A percentile compares a stretch with the other conserved stretches of the same genome.
These are phyloP conservation scores for Physocephala rufipes DNA, from an alignment of 2,888 invertebrate genomes.

Conservation along the genomic window DNA sequence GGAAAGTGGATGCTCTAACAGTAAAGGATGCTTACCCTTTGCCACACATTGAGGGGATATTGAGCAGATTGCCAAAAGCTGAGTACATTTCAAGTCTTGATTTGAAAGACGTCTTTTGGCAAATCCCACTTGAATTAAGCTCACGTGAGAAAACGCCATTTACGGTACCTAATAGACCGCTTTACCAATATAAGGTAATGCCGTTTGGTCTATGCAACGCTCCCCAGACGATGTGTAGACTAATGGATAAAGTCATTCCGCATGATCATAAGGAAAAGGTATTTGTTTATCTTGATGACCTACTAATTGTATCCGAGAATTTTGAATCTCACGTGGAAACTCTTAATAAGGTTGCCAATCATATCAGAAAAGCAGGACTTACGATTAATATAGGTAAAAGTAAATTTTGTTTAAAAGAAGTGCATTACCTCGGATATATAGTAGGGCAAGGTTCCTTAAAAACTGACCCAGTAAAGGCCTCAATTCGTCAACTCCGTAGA, in stretches of 20 bases:
- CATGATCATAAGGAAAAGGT: neutral
- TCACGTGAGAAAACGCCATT: conserved; percentile 4
- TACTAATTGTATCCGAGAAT: neutral
- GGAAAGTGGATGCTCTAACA: neutral
- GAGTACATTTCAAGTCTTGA: conserved; percentile 15
- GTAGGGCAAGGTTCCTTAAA: neutral
- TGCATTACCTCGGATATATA: conserved; percentile 14
- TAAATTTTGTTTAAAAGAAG: conserved; percentile 1
- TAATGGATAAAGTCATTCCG: conserved; percentile 7
- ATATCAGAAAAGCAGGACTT: neutral
- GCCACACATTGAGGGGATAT: neutral
- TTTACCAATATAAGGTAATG: conserved; percentile 17
- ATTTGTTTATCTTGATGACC: conserved; percentile 8
- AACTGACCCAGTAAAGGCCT: conserved; percentile 1
- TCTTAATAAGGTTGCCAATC: neutral
- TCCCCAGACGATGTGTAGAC: neutral
- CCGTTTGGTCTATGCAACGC: conserved; percentile 13
- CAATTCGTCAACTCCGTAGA: neutral
- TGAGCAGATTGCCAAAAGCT: conserved; percentile 1
- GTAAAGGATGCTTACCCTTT: neutral
- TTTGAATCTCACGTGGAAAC: neutral
- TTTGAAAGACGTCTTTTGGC: conserved; percentile 30
- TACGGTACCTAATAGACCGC: conserved; percentile 6
- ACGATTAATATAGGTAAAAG: conserved; percentile 9
- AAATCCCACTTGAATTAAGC: conserved; percentile 9